Evolutionary conservation across 2,888 invertebrate genomes (phyloP).

Genomic region (Ormyrus thymus): DNA sequence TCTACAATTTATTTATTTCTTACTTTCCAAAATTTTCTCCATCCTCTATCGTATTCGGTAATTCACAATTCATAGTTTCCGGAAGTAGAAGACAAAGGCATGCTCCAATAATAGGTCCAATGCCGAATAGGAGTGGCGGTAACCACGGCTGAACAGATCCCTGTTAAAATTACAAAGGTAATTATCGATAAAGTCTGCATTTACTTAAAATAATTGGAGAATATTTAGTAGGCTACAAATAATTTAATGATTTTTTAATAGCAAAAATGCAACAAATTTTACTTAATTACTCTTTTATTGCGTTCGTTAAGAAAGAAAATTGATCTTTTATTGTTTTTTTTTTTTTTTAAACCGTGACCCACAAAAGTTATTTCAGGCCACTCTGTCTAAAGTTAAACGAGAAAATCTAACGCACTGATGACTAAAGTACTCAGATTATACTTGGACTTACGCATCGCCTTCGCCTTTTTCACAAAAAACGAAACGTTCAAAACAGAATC

Average conservation of each 20-base stretch:
- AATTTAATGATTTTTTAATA: slow-evolving; percentile 2
- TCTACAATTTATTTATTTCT: slow-evolving; percentile 48
- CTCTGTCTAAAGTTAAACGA: too few species aligned
- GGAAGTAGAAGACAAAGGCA: slow-evolving; percentile 75
- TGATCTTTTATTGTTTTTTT: too few species aligned
- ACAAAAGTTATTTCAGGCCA: too few species aligned
- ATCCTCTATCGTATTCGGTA: slow-evolving; percentile 77
- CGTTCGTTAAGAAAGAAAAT: too few species aligned
- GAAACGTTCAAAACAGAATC: not conserved
- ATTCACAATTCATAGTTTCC: slow-evolving; percentile 76
- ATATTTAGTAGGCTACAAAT: not conserved
- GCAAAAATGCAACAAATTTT: too few species aligned
- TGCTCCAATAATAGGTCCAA: slow-evolving; percentile 74
- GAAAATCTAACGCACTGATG: too few species aligned
- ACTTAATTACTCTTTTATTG: too few species aligned
- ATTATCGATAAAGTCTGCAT: too few species aligned
- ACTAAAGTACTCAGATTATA: not conserved
- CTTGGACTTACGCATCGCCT: not conserved
- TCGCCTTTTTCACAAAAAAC: not conserved
- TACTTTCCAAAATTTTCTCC: slow-evolving; percentile 75
- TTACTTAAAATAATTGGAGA: not conserved
- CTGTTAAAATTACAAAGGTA: slow-evolving; percentile 56
- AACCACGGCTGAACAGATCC: slow-evolving; percentile 66
- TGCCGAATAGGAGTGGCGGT: slow-evolving; percentile 76
- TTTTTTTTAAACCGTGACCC: too few species aligned